Evolutionary conservation across 2,797 vertebrate species (phyloP).

Genomic region (Pseudochirops corinnae): DNA sequence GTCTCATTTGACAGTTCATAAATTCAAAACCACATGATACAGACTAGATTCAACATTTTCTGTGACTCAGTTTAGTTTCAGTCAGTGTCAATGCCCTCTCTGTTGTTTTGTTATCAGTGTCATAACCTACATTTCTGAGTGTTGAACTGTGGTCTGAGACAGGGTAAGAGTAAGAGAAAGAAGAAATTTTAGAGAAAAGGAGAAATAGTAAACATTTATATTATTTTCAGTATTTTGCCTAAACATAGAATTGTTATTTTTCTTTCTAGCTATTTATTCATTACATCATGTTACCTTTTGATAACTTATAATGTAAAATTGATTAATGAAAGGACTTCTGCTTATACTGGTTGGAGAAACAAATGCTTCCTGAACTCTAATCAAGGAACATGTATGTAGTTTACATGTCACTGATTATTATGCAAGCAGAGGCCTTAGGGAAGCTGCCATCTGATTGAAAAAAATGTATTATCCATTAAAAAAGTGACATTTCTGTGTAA

Average conservation of each 20-base stretch:
- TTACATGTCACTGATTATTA: not conserved
- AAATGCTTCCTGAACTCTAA: not conserved
- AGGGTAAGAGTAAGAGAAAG: not conserved
- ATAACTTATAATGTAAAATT: not conserved
- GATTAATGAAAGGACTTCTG: not conserved
- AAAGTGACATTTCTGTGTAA: not conserved
- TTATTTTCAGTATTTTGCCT: slow-evolving; percentile 5
- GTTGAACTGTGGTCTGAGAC: not conserved
- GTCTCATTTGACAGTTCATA: slow-evolving; percentile 11
- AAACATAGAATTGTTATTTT: not conserved
- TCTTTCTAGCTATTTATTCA: not conserved
- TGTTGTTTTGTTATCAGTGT: not conserved
- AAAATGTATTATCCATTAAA: not conserved
- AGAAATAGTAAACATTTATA: not conserved
- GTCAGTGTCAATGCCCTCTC: not conserved
- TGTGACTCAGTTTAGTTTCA: not conserved
- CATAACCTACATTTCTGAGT: not conserved
- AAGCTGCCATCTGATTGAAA: not conserved
- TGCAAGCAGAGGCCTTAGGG: not conserved
- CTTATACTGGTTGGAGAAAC: not conserved
- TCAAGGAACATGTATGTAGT: not conserved
- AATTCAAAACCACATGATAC: not conserved
- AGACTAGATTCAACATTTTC: not conserved
- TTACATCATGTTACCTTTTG: not conserved
- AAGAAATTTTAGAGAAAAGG: not conserved